Evolutionary conservation across 2,113 vertebrate genomes (phyloP), one percentile per base, ranked within the genome.

Genomic region (Nyctibius bracteatus): DNA sequence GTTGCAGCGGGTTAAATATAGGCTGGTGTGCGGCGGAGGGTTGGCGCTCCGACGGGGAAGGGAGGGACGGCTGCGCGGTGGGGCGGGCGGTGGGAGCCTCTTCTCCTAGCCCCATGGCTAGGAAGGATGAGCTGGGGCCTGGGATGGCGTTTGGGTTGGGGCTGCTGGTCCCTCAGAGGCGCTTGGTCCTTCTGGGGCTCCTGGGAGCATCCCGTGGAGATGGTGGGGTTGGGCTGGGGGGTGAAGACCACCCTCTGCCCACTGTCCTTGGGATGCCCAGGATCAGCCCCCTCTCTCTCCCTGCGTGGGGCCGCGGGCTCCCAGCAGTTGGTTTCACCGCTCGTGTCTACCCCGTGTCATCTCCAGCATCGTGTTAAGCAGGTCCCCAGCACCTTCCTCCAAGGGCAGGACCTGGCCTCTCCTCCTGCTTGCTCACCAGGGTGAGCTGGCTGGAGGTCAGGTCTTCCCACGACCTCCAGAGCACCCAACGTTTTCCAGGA

Each of bases 1-100:
- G 90, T 94, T 90, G 95, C 90, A 88, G 94, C 0, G 10, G 90
- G 94, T 95, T 96, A 96, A 97, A 96, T 95, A 92, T 85, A 96
- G 96, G 84, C 91, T 86, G 81, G 37, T 66, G 92, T 23, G 49
- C 72, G 66, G 24, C 65, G 62, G 70, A 90, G 81, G 90, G 72
- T 57, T 97, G 92, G 27, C 0, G 11, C 83, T 96, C 61, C 80
- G 55, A 20, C 47, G 37, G 67, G 51, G 93, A 84, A 84, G 79
- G 86, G 73, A 88, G 67, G 80, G 55, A 68, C 0, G 14, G 1
- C 79, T 37, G 28, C 2, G 5, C 0, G 4, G 21, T 1, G 1
- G 52, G 73, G 73, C 77, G 85, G 41, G 65, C 41, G 21, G 91
- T 41, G 49, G 68, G 41, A 72, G 66, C 28, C 33, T 37, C 84